A percentile compares a stretch with the other conserved stretches of the same genome.
Conservation (phyloP, 2,888 invertebrate genomes). For the Nemotelus pantherinus region DNA sequence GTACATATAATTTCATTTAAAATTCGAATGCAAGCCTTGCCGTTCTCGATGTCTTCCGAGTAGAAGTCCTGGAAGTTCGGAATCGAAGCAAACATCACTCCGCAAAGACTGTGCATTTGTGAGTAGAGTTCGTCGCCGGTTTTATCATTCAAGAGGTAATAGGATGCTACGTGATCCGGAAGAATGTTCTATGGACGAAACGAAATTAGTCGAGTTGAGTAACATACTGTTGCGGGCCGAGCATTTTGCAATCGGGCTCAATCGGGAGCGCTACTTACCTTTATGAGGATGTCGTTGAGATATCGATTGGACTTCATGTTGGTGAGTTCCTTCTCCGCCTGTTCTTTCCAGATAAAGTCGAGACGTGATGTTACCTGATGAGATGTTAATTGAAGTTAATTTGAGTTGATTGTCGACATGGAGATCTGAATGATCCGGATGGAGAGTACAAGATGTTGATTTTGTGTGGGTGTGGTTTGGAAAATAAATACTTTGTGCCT, state of each 20-base stretch:
- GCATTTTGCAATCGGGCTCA: no score
- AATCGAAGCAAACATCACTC: slow-evolving; percentile 97
- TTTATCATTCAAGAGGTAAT: slow-evolving; percentile 87
- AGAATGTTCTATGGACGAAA: slow-evolving; percentile 80
- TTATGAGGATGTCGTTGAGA: slow-evolving; percentile 71
- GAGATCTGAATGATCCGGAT: no score
- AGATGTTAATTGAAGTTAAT: slow-evolving; percentile 66
- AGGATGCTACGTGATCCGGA: slow-evolving; percentile 95
- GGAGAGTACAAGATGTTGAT: no score
- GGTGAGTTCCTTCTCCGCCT: slow-evolving; percentile 90
- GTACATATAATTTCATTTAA: slow-evolving; percentile 97
- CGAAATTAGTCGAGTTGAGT: neutral
- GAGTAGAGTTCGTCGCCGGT: slow-evolving; percentile 65
- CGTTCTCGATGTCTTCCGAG: slow-evolving; percentile 96
- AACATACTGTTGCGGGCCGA: neutral
- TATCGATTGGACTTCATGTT: slow-evolving; percentile 94
- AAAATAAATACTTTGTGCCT: no score
- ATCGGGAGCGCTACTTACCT: slow-evolving; percentile 55
- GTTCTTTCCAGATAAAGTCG: slow-evolving; percentile 97
- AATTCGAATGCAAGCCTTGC: slow-evolving; percentile 95
- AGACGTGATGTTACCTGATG: slow-evolving; percentile 90
- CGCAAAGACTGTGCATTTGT: slow-evolving; percentile 71
- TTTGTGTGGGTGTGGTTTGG: no score
- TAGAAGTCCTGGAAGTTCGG: slow-evolving; percentile 99
- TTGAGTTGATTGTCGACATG: slow-evolving; percentile 70